Evolutionary conservation across 2,113 vertebrate genomes (phyloP), one percentile per base, ranked within the genome.

Genomic region (Lasiurus borealis): DNA sequence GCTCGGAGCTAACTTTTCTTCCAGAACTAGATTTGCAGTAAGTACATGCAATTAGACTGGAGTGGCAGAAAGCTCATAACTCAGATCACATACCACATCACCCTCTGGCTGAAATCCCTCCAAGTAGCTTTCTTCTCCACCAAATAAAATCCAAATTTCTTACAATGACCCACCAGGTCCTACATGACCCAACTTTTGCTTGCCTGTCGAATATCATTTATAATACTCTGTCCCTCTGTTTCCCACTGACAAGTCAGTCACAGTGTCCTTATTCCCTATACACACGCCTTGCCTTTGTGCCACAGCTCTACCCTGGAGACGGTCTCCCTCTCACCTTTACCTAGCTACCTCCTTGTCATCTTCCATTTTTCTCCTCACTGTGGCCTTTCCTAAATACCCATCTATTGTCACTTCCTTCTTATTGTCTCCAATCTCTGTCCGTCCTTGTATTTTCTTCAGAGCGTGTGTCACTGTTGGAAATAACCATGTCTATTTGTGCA

Each of bases 1-100:
- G 8, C 81, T 92, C n/a, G 16, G 66, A 94, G 84, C 48, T 96
- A 89, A 94, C 86, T 96, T 95, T 97, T 85, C 82, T 73, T 59
- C 21, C 12, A 76, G 83, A 95, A 81, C 66, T 87, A 90, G 77
- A 88, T 88, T 91, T 92, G 40, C 68, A 87, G 4, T 92, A 95
- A 93, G 89, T 36, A 75, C 84, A 34, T 88, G 81, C 76, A 85
- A 68, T 89, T 92, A 78, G 50, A 78, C 76, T 71, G 9, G 54
- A 92, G 46, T 94, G 90, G 52, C 84, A 95, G 85, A 89, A 96
- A 88, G 44, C 85, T 90, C 85, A 76, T 89, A 96, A 93, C 77
- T 94, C 93, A 82, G 57, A 88, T 91, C 83, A 75, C 83, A 80
- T 85, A 88, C 89, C 83, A 75, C 83, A 80, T 85, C 83, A 48